These are phyloP conservation scores for Atta texana DNA, from an alignment of 1,140 invertebrate species.

Conservation along the genomic window DNA sequence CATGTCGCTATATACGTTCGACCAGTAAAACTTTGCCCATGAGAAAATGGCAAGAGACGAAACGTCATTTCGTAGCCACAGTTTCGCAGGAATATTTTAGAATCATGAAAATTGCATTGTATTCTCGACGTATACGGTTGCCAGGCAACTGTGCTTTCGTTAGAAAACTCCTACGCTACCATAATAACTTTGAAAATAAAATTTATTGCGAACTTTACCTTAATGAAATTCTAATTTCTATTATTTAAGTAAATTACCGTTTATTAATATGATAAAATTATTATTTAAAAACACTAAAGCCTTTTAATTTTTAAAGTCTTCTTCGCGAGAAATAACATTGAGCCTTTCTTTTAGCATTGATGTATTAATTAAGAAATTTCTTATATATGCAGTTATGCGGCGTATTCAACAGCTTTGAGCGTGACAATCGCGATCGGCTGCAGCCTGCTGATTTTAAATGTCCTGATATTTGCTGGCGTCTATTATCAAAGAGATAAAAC, in stretches of 20 bases:
- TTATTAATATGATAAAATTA: background rate
- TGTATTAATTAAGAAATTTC: background rate
- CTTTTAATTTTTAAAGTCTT: background rate
- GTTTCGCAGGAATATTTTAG: background rate
- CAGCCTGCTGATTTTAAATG: constrained; percentile 93
- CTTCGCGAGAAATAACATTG: background rate
- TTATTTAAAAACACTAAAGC: background rate
- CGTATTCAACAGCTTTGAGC: constrained; percentile 93
- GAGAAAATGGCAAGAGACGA: background rate
- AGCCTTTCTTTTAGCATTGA: background rate
- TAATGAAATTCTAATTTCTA: background rate
- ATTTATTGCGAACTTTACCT: background rate
- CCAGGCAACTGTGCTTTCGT: background rate
- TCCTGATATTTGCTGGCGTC: constrained; percentile 94
- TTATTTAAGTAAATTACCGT: background rate
- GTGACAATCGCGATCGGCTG: constrained; percentile 96
- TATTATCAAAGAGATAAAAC: constrained; percentile 95
- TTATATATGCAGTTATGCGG: constrained; percentile 86
- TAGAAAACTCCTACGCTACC: background rate
- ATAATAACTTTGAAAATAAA: background rate
- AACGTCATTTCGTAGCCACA: background rate
- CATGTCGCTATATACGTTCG: background rate
- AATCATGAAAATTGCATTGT: background rate
- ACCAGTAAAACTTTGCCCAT: background rate
- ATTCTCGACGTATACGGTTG: background rate